Evolutionary conservation across 2,797 vertebrate species (phyloP).

Genomic region (Myotis findleyi): DNA sequence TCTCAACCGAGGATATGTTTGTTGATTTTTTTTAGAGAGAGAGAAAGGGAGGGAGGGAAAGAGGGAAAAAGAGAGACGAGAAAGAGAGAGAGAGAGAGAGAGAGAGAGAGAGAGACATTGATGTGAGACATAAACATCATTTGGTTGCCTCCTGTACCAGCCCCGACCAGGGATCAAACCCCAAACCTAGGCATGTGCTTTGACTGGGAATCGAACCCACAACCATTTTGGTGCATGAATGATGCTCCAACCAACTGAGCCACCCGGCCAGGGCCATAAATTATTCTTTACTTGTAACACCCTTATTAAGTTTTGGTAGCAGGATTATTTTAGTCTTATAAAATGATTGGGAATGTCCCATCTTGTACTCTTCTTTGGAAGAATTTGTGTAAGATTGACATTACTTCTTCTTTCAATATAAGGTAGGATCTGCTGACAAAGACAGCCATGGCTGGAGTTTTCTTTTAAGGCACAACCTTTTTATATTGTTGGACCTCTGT

Average conservation of each 20-base stretch:
- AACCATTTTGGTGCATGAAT: background rate
- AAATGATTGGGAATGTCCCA: background rate
- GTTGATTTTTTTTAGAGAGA: background rate
- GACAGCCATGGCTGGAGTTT: background rate
- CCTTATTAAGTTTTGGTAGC: background rate
- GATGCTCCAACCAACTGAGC: background rate
- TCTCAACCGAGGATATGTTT: background rate
- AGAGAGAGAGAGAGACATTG: background rate
- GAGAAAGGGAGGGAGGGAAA: background rate
- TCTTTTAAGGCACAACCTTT: background rate
- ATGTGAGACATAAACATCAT: background rate
- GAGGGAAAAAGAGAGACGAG: background rate
- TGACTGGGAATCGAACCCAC: background rate
- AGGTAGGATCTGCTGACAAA: background rate
- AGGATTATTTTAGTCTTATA: background rate
- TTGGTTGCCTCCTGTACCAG: background rate
- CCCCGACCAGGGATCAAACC: background rate
- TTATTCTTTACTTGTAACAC: background rate
- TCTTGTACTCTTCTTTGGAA: background rate
- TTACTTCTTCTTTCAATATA: background rate
- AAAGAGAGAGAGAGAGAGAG: background rate
- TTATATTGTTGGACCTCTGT: background rate
- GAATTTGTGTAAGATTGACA: background rate
- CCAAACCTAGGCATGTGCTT: background rate
- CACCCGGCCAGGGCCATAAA: background rate